Evolutionary conservation across 2,888 invertebrate genomes (phyloP), one percentile per base, ranked within the genome.

Genomic region (Cheilosia urbana): DNA sequence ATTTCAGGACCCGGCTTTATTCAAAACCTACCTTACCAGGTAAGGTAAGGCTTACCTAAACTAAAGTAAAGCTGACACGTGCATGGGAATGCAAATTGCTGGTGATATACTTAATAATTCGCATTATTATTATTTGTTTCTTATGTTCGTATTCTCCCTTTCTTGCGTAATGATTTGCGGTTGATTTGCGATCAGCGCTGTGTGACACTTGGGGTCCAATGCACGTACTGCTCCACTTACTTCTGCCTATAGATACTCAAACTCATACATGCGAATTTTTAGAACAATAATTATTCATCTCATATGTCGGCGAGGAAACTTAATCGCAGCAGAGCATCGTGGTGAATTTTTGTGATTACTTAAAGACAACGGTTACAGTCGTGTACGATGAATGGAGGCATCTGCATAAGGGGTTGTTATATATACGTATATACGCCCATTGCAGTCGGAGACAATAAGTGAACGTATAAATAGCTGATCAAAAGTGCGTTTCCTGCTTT

Each of bases 391-490:
- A 53, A 13, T 37, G 37, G 45, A 69, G 45, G n/a, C 63, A 63
- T 19, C 66, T 37, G 15, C 80, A 49, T 73, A 73, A 45, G 60
- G 60, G 60, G 2, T n/a, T n/a, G 42, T 60, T 62, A 49, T 47
- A 45, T 45, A 53, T 40, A 62, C 30, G 45, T 47, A 45, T 45
- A 53, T 40, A 62, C 30, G 45, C 4, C 3, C 45, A 9, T 17
- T 7, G 15, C 3, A 13, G 17, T 34, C 19, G 27, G 13, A 24
- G 34, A 24, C 27, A 21, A 42, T 30, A 9, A 19, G 34, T n/a
- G 24, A 75, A 17, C 19, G 49, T 84, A 84, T 84, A 84, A 84
- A 79, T 69, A 71, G 57, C 53, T 27, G 37, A 51, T 40, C 47
- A 2, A 57, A 21, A 5, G 34, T 49, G 19, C n/a, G 2, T 24